A percentile compares a stretch with the other conserved stretches of the same genome.
Conservation (phyloP, 2,113 vertebrate genomes). For the Dasypus novemcinctus region DNA sequence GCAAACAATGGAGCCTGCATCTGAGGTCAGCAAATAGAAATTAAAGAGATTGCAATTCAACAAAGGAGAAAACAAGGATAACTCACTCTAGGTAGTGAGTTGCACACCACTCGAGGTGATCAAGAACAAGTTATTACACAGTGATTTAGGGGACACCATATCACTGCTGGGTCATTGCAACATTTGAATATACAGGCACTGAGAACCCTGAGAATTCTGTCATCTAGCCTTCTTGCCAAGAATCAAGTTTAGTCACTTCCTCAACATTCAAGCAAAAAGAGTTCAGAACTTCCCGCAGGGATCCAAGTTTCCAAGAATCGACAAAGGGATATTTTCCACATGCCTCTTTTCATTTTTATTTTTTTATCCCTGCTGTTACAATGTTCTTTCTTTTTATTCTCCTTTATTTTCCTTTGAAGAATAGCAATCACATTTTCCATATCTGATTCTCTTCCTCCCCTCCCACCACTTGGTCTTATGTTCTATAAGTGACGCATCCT, state of each 20-base stretch:
- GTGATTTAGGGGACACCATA: neutral
- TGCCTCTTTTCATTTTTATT: too few relatives aligned
- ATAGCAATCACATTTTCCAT: neutral
- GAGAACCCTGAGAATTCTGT: neutral
- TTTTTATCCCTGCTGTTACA: neutral
- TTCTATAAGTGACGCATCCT: neutral
- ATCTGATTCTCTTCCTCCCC: neutral
- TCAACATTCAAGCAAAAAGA: neutral
- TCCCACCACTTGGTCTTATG: neutral
- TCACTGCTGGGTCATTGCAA: neutral
- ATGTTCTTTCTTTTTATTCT: neutral
- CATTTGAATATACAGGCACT: neutral
- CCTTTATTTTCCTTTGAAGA: neutral
- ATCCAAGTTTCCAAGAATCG: neutral
- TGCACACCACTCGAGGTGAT: neutral
- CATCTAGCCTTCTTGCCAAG: neutral
- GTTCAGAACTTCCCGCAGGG: neutral
- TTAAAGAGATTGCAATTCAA: neutral
- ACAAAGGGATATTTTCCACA: neutral
- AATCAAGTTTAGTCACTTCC: neutral
- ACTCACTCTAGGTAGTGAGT: too few relatives aligned
- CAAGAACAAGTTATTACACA: neutral
- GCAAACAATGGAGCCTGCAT: neutral
- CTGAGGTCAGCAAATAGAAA: neutral
- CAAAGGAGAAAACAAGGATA: neutral